phyloP scores from a whole-genome alignment of 1,140 invertebrate genomes.

The Drosophila trapezifrons region DNA sequence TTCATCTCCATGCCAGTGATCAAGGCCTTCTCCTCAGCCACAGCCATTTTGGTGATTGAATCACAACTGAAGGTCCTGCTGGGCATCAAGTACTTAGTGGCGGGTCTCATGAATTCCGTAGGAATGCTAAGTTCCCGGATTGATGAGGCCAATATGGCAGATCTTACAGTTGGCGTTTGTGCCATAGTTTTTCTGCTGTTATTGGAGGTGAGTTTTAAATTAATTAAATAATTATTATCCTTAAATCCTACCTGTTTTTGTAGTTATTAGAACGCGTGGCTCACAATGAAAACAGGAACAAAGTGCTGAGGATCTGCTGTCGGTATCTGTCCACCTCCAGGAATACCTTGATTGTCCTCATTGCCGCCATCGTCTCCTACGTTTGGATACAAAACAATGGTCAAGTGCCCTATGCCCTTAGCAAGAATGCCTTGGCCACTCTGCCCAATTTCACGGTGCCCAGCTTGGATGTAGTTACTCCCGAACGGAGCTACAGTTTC shows the following conservation, averaged over 20 bases:
- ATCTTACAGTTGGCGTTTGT: slow-evolving; percentile 88
- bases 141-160: slow-evolving; percentile 87
- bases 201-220: slow-evolving; percentile 87
- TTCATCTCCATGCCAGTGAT: slow-evolving; percentile 98
- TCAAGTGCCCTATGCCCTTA: slow-evolving; percentile 62
- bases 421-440: slow-evolving; percentile 86
- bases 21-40: slow-evolving; percentile 96
- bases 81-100: slow-evolving; percentile 90
- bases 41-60: slow-evolving; percentile 95
- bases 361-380: slow-evolving; percentile 88
- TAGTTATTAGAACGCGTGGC: slow-evolving; percentile 64
- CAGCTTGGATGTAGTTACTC: slow-evolving; percentile 86
- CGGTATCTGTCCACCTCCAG: slow-evolving; percentile 87
- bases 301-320: slow-evolving; percentile 77
- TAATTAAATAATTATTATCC: background rate
- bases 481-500: slow-evolving; percentile 86
- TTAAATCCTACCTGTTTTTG: background rate
- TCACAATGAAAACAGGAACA: slow-evolving; percentile 81
- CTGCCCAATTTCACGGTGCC: slow-evolving; percentile 88
- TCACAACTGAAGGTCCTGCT: slow-evolving; percentile 94
- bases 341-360: slow-evolving; percentile 91
- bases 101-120: slow-evolving; percentile 90
- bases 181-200: slow-evolving; percentile 89
- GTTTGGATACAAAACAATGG: slow-evolving; percentile 70
- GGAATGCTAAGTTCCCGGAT: slow-evolving; percentile 88